Conservation (phyloP, 2,113 vertebrate genomes). For the Falcunculus frontatus region DNA sequence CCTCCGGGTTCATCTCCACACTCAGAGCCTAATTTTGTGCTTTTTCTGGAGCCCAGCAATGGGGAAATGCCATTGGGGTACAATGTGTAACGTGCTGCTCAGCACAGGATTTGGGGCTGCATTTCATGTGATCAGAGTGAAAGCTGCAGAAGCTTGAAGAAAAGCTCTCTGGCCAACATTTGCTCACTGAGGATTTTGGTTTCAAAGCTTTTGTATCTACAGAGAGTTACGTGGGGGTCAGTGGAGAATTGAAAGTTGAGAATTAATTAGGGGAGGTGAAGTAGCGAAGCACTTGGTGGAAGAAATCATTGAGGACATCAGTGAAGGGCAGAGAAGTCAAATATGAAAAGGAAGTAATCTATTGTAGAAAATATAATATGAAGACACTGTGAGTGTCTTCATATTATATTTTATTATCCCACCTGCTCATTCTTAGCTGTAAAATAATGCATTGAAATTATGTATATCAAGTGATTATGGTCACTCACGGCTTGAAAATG, state of each 20-base stretch:
- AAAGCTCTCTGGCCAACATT: not conserved
- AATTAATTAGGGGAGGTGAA: slow-evolving; percentile 38
- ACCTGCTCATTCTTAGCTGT: not conserved
- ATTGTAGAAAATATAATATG: not conserved
- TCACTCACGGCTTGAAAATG: not conserved
- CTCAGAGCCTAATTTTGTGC: not conserved
- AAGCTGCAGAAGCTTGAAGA: not conserved
- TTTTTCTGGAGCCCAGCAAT: not conserved
- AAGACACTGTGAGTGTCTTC: not conserved
- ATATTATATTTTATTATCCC: no score
- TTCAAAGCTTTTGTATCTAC: not conserved
- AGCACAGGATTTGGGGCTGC: not conserved
- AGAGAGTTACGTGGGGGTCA: not conserved
- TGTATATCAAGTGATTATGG: not conserved
- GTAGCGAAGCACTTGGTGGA: not conserved
- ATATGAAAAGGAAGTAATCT: not conserved
- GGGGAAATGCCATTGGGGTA: not conserved
- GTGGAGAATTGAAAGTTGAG: not conserved
- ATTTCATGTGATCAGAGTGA: not conserved
- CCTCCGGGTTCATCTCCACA: not conserved
- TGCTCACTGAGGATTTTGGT: not conserved
- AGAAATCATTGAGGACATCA: not conserved
- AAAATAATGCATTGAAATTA: slow-evolving; percentile 1
- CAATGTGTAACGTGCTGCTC: not conserved
- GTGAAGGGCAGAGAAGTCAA: slow-evolving; percentile 31